Conservation (phyloP, 2,888 invertebrate genomes). For the Apocheima hispidaria region DNA sequence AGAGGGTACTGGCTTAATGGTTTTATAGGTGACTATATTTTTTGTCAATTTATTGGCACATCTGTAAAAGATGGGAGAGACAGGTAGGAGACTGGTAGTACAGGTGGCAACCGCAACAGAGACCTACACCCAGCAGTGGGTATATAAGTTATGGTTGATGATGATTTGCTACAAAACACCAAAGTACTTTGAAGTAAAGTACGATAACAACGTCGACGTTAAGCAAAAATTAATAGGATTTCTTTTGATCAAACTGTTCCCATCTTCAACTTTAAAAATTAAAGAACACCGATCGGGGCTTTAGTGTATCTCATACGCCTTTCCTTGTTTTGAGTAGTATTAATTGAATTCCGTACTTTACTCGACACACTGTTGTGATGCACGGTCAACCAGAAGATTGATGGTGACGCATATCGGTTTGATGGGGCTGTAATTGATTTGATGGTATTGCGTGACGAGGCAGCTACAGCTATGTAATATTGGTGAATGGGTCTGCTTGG, state of each 20-base stretch:
- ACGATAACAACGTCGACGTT: no score
- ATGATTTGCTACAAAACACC: no score
- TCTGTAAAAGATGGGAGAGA: no score
- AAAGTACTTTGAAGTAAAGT: no score
- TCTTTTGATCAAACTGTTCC: background rate
- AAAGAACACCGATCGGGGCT: background rate
- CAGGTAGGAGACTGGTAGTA: no score
- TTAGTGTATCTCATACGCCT: background rate
- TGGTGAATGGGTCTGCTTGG: background rate
- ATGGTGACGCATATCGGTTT: conserved; percentile 46
- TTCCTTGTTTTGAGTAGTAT: conserved; percentile 50
- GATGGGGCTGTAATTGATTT: conserved; percentile 35
- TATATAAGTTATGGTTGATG: no score
- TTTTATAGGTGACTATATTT: no score
- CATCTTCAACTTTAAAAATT: background rate
- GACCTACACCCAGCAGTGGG: no score
- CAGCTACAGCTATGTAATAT: conserved; percentile 5
- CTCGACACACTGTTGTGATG: conserved; percentile 51
- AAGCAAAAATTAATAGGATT: no score
- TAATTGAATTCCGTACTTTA: conserved; percentile 55
- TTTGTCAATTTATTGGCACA: no score
- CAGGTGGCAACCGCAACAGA: no score
- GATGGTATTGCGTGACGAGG: conserved; percentile 10
- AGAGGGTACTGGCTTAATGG: no score
- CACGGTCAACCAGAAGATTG: conserved; percentile 49